Evolutionary conservation across 2,888 invertebrate genomes (phyloP), one percentile per base, ranked within the genome.

Genomic region (Dynastes maya): DNA sequence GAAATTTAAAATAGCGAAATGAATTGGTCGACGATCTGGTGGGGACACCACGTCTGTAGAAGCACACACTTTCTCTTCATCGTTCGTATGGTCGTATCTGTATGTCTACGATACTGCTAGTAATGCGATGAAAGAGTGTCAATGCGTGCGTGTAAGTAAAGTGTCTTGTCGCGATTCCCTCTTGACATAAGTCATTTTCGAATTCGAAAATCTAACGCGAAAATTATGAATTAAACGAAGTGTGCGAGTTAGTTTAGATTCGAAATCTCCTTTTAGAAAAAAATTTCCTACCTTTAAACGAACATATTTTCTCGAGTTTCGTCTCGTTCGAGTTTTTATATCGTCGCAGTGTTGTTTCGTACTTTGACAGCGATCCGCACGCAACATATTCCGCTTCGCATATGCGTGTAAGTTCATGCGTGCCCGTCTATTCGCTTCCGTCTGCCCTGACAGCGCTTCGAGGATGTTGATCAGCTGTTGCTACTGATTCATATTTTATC

Each of bases 61-160:
- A 81, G 75, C 70, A 67, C 49, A 81, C 77, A 82, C 82, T 82
- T 82, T 82, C 82, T 82, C 82, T 82, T 82, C 80, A 64, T 68
- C 77, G 72, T 77, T 80, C 76, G 78, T 75, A 65, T 77, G 75
- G 75, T 78, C 78, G 37, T 75, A 77, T 78, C 55, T 64, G 72
- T 32, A 51, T 70, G 55, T 58, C 55, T 71, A 40, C 68, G 70
- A 37, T 72, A 72, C 74, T 53, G 55, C 64, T 74, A 79, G 72
- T 75, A 72, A 78, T 32, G 68, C 72, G 78, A 72, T 72, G 64
- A 64, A 78, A 78, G 72, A 71, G 72, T 72, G 63, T 55, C 51
- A 16, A 53, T 68, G 51, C 40, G 51, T 51, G 68, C 67, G 67
- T 58, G 22, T 74, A 61, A 27, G 40, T 45, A 68, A 68, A 61